phyloP scores from a whole-genome alignment of 2,888 invertebrate genomes.

The Plagodis pulveraria region DNA sequence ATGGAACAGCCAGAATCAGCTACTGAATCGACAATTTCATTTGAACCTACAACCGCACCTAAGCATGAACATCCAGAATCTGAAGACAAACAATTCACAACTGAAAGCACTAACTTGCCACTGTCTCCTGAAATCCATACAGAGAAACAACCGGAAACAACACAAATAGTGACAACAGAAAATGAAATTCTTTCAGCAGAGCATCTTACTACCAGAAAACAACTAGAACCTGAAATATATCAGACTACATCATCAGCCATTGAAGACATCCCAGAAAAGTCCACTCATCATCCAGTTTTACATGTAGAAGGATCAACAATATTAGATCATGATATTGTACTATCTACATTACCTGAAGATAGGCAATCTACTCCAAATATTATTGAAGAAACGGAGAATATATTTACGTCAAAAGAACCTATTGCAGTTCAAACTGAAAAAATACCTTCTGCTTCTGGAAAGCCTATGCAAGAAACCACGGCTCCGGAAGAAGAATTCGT shows the following conservation, averaged over 20 bases:
- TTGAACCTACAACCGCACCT: conserved; percentile 19
- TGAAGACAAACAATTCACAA: conserved; percentile 3
- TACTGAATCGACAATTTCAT: conserved; percentile 14
- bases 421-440: conserved; percentile 32
- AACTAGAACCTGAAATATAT: conserved; percentile 18
- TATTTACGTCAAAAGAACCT: conserved; percentile 15
- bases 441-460: conserved; percentile 26
- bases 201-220: conserved; percentile 20
- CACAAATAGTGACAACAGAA: conserved; percentile 18
- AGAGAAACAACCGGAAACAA: conserved; percentile 15
- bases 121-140: conserved; percentile 11
- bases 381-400: conserved; percentile 18
- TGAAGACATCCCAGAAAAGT: conserved; percentile 9
- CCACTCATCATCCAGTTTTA: conserved; percentile 11
- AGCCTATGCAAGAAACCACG: conserved; percentile 32
- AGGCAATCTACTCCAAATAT: conserved; percentile 21
- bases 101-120: conserved; percentile 6
- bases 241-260: conserved; percentile 17
- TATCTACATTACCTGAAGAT: conserved; percentile 13
- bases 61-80: conserved; percentile 26
- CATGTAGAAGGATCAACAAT: conserved; percentile 16
- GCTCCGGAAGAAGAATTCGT: conserved; percentile 28
- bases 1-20: conserved; percentile 11
- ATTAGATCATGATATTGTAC: conserved; percentile 11
- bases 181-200: conserved; percentile 16